A percentile compares a stretch with the other conserved stretches of the same genome.
phyloP scores from a whole-genome alignment of 2,888 invertebrate genomes.

The Pegoplata infirma region DNA sequence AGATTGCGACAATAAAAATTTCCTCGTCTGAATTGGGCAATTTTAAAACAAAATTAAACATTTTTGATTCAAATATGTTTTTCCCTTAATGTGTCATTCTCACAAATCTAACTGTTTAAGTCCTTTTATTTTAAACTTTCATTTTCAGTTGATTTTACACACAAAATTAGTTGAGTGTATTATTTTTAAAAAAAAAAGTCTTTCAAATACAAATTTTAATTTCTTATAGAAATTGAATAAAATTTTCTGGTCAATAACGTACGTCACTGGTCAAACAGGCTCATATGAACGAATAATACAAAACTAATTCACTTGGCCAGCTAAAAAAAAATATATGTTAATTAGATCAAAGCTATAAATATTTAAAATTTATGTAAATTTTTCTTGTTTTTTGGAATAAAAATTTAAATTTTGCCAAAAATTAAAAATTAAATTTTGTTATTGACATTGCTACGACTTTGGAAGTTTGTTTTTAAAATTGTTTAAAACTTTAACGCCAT shows the following conservation, averaged over 20 bases:
- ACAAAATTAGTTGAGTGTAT: too few species aligned
- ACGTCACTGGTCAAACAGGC: constrained; percentile 15
- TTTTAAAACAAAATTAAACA: too few species aligned
- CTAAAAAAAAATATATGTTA: constrained; percentile 14
- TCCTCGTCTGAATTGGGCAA: too few species aligned
- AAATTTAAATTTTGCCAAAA: constrained; percentile 21
- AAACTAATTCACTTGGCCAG: constrained; percentile 8
- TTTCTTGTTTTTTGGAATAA: constrained; percentile 9
- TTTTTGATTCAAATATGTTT: too few species aligned
- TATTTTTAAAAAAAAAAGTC: too few species aligned
- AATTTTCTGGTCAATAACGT: neutral
- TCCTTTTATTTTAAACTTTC: too few species aligned
- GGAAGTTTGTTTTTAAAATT: neutral
- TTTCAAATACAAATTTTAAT: too few species aligned
- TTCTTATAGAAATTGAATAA: neutral
- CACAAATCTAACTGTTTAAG: too few species aligned
- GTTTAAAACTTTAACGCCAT: constrained; percentile 37
- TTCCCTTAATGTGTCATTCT: too few species aligned
- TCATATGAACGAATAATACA: neutral
- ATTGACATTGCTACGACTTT: constrained; percentile 35
- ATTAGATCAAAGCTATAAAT: constrained; percentile 36
- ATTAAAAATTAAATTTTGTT: constrained; percentile 33
- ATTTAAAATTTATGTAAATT: constrained; percentile 21
- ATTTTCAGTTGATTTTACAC: too few species aligned
- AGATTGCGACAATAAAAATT: too few species aligned